Conservation (phyloP, 2,113 vertebrate species). For the Gasterosteus aculeatus region DNA sequence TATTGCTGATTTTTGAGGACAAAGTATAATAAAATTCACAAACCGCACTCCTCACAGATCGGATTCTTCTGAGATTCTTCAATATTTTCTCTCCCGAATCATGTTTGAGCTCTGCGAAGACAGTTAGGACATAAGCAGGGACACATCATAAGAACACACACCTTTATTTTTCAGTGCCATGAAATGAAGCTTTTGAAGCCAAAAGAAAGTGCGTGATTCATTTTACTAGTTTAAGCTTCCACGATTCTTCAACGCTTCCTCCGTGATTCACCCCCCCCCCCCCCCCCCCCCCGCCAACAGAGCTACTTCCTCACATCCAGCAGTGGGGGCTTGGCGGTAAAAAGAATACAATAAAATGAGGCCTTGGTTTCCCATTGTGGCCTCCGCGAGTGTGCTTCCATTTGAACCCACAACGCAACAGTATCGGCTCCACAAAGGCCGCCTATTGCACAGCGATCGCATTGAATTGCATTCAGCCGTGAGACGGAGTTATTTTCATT, state of each 20-base stretch:
- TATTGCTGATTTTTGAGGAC: too few species aligned
- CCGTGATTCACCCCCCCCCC: neutral
- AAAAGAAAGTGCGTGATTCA: too few species aligned
- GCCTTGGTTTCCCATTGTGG: neutral
- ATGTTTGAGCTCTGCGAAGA: too few species aligned
- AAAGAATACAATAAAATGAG: neutral
- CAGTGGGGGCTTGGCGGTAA: neutral
- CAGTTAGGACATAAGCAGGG: too few species aligned
- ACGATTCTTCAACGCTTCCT: neutral
- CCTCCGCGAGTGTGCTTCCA: neutral
- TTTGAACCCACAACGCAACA: neutral
- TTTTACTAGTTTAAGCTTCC: too few species aligned
- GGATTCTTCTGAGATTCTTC: too few species aligned
- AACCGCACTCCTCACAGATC: too few species aligned
- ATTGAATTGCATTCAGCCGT: constrained; percentile 28
- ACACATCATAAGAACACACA: too few species aligned
- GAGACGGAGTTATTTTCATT: constrained; percentile 27
- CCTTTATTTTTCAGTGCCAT: too few species aligned
- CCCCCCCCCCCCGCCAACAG: neutral
- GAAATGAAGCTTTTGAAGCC: too few species aligned
- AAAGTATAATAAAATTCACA: too few species aligned
- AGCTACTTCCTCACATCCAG: neutral
- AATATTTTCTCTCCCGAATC: too few species aligned
- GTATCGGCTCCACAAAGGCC: constrained; percentile 9
- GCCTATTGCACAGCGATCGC: constrained; percentile 35